phyloP scores from a whole-genome alignment of 2,888 invertebrate species.

The Leucoma salicis region DNA sequence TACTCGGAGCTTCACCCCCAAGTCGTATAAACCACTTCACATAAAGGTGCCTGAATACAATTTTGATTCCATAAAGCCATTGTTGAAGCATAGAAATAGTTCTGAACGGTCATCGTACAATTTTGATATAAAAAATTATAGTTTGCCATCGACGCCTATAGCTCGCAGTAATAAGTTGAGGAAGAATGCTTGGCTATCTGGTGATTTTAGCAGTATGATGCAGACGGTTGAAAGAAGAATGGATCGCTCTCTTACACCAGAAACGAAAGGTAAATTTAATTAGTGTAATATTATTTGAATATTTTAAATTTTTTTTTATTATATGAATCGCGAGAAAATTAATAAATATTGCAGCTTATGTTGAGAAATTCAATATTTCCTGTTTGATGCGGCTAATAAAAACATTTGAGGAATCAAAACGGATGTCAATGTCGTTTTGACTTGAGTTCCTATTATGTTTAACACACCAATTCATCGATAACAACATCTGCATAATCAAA shows the following conservation, averaged over 20 bases:
- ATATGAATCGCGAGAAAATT: too few relatives aligned
- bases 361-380: too few relatives aligned
- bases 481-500: slow-evolving; percentile 75
- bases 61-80: slow-evolving; percentile 60
- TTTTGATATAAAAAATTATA: slow-evolving; percentile 74
- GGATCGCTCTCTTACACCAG: slow-evolving; percentile 16
- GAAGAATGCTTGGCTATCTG: slow-evolving; percentile 80
- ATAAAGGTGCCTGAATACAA: slow-evolving; percentile 73
- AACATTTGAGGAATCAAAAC: too few relatives aligned
- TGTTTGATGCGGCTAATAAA: too few relatives aligned
- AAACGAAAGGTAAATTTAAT: slow-evolving; percentile 38
- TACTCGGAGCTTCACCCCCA: slow-evolving; percentile 71
- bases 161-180: slow-evolving; percentile 79
- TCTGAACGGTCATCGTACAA: slow-evolving; percentile 62
- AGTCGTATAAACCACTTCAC: slow-evolving; percentile 72
- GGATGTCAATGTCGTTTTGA: too few relatives aligned
- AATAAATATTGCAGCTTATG: too few relatives aligned
- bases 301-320: too few relatives aligned
- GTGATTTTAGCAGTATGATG: slow-evolving; percentile 50
- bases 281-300: too few relatives aligned
- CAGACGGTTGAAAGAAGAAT: slow-evolving; percentile 26
- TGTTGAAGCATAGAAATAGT: slow-evolving; percentile 54
- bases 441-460: slow-evolving; percentile 62
- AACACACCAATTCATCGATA: slow-evolving; percentile 58
- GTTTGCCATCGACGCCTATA: slow-evolving; percentile 77